Evolutionary conservation across 2,797 vertebrate species (phyloP).

Genomic region (Bradypodion ventrale): DNA sequence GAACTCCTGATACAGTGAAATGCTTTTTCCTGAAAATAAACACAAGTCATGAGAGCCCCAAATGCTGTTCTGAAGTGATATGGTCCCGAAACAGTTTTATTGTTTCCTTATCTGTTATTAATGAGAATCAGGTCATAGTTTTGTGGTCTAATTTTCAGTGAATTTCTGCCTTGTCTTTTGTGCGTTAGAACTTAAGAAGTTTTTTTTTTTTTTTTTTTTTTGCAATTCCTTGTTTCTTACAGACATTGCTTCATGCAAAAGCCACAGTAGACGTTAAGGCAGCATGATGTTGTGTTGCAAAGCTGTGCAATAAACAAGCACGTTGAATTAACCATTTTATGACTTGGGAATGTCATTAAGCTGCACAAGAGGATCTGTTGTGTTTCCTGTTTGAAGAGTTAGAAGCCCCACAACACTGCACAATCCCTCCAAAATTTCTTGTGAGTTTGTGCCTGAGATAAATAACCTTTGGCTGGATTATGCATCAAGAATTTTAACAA

Average conservation of each 20-base stretch:
- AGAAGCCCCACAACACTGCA: background rate
- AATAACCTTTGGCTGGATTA: background rate
- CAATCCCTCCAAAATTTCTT: background rate
- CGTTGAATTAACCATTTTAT: background rate
- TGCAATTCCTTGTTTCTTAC: background rate
- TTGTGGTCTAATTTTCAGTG: background rate
- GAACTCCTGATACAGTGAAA: too few species aligned
- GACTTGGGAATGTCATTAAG: background rate
- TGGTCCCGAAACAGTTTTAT: background rate
- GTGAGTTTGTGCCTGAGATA: too few species aligned
- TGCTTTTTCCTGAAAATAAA: background rate
- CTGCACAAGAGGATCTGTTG: background rate
- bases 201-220: background rate
- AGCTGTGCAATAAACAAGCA: background rate
- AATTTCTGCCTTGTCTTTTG: background rate
- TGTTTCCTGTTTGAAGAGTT: background rate
- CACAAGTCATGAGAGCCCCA: background rate
- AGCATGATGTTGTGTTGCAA: background rate
- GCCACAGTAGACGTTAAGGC: background rate
- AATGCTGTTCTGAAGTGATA: background rate
- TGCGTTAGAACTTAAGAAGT: background rate
- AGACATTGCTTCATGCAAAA: slow-evolving; percentile 18
- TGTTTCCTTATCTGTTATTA: background rate
- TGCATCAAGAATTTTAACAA: background rate
- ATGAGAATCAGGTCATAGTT: background rate